Percentiles rank a stretch among this genome's conserved stretches.
Conservation (phyloP, 2,888 invertebrate species). For the Nudaria mundana region DNA sequence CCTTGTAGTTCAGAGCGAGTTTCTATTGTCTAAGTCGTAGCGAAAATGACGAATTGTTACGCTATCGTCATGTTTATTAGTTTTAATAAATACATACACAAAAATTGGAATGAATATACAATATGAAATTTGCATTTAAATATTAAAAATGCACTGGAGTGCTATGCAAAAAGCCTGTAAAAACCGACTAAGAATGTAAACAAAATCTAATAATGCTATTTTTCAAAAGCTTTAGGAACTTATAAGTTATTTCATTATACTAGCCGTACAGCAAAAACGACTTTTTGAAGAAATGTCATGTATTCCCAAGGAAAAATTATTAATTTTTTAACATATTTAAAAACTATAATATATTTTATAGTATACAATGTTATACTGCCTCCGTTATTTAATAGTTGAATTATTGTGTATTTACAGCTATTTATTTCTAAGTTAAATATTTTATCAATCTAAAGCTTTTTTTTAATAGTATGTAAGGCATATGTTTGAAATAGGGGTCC, state of each 20-base stretch:
- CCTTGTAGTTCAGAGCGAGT: constrained; percentile 30
- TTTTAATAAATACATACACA: constrained; percentile 25
- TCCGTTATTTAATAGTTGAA: neutral
- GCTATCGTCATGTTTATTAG: constrained; percentile 23
- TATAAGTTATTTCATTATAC: no score
- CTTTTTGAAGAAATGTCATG: no score
- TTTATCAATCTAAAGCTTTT: constrained; percentile 12
- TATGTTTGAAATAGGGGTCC: constrained; percentile 31
- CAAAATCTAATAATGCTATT: constrained; percentile 29
- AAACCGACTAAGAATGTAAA: constrained; percentile 24
- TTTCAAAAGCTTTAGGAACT: constrained; percentile 23
- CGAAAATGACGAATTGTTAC: constrained; percentile 22
- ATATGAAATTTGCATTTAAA: constrained; percentile 25
- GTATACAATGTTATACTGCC: constrained; percentile 30
- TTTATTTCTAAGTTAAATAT: constrained; percentile 23
- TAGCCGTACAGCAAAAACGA: no score
- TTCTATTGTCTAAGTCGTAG: constrained; percentile 30
- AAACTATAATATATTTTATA: no score
- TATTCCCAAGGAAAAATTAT: no score
- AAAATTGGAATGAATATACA: constrained; percentile 7
- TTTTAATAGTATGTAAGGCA: constrained; percentile 18
- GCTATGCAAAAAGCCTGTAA: constrained; percentile 47
- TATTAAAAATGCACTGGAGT: constrained; percentile 30
- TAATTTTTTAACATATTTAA: no score
- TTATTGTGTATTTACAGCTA: constrained; percentile 41